Conservation (phyloP, 2,113 vertebrate species). For the Aythya baeri region DNA sequence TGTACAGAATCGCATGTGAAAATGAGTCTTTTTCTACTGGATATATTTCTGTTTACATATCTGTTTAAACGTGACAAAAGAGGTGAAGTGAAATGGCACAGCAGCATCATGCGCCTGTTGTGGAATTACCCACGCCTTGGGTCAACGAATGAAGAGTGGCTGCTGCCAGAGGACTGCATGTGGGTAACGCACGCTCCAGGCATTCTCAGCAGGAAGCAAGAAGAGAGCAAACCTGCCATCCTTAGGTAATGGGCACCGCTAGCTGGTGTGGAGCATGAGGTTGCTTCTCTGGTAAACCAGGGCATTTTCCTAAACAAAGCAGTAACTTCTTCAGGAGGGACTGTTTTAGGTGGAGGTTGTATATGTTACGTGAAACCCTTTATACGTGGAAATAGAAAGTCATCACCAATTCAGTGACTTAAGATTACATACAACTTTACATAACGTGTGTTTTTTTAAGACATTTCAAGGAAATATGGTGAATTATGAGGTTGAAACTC, state of each 20-base stretch:
- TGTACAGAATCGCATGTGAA: constrained; percentile 72
- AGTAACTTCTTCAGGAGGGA: background rate
- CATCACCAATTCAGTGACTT: background rate
- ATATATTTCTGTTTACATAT: constrained; percentile 69
- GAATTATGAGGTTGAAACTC: background rate
- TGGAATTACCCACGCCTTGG: background rate
- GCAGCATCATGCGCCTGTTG: background rate
- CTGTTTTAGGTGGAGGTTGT: background rate
- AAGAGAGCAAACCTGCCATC: background rate
- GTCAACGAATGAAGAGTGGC: background rate
- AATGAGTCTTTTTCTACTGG: constrained; percentile 72
- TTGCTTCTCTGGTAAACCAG: background rate
- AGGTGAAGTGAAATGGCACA: background rate
- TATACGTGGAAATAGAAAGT: background rate
- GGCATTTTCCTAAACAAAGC: background rate
- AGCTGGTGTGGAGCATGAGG: background rate
- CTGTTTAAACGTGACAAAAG: constrained; percentile 14
- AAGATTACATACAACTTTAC: constrained; percentile 26
- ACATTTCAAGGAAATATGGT: background rate
- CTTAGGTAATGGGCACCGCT: fast-evolving
- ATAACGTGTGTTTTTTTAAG: background rate
- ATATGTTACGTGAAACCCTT: background rate
- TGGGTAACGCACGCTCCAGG: background rate
- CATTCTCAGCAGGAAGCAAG: background rate
- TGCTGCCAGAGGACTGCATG: background rate